Conservation (phyloP, 2,113 vertebrate species). For the Meles meles region DNA sequence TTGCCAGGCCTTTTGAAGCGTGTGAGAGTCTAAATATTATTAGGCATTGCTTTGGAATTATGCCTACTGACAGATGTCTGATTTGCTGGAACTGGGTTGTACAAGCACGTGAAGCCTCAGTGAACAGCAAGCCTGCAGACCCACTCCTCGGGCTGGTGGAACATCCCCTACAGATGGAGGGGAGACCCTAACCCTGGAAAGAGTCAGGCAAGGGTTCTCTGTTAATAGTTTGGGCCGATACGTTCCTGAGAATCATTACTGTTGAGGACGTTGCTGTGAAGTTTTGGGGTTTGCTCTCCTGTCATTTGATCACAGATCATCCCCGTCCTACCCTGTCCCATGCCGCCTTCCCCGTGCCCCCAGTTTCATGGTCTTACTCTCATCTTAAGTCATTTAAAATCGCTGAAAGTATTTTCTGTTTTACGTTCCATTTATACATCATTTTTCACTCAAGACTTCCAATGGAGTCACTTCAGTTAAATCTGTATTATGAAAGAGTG, state of each 20-base stretch:
- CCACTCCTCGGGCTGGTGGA: neutral
- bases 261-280: rapidly evolving
- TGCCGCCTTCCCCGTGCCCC: too few species aligned
- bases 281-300: neutral
- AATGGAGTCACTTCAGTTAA: neutral
- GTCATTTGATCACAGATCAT: rapidly evolving
- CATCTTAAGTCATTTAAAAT: neutral
- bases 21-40: too few species aligned
- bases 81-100: neutral
- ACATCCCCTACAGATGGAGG: neutral
- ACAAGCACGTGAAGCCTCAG: too few species aligned
- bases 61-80: neutral
- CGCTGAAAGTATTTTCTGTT: neutral
- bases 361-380: neutral
- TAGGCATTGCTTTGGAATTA: neutral
- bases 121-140: neutral
- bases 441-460: neutral
- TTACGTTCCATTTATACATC: neutral
- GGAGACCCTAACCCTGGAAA: too few species aligned
- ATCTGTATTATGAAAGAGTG: neutral
- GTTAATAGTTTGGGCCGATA: rapidly evolving
- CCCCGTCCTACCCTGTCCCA: rapidly evolving
- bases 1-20: neutral
- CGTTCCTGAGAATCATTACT: rapidly evolving
- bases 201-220: neutral